phyloP scores from a whole-genome alignment of 2,888 invertebrate genomes.

The Hybos culiciformis region DNA sequence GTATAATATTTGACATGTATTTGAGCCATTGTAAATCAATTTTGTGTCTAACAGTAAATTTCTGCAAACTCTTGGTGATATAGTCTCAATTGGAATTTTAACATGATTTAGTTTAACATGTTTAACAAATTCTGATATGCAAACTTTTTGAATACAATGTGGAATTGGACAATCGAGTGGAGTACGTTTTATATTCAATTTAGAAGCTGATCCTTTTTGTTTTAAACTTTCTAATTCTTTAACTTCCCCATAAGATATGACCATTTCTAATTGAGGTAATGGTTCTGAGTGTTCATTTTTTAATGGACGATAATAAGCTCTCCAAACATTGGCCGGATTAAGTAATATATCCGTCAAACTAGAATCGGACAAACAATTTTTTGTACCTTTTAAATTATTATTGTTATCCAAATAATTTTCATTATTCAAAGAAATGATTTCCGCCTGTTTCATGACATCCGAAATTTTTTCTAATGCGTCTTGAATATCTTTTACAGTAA shows the following conservation, averaged over 20 bases:
- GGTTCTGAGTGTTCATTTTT: background rate
- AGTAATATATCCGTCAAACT: no score
- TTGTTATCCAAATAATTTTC: no score
- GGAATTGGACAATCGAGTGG: slow-evolving; percentile 25
- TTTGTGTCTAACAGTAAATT: slow-evolving; percentile 26
- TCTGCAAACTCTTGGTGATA: slow-evolving; percentile 20
- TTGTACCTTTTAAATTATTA: no score
- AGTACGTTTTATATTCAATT: slow-evolving; percentile 19
- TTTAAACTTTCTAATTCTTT: background rate
- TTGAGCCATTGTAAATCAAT: slow-evolving; percentile 15
- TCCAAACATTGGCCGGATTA: background rate
- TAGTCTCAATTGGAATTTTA: slow-evolving; percentile 23
- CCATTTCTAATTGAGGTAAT: background rate
- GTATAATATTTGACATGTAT: slow-evolving; percentile 24
- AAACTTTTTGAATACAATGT: slow-evolving; percentile 20
- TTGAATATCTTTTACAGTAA: no score
- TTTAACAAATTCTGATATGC: slow-evolving; percentile 26
- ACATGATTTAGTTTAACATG: slow-evolving; percentile 25
- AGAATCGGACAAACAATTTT: no score
- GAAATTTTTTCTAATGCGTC: no score
- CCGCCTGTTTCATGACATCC: no score
- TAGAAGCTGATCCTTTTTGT: slow-evolving; percentile 3
- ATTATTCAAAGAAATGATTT: no score
- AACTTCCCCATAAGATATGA: background rate
- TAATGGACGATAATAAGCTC: background rate